phyloP scores from a whole-genome alignment of 2,888 invertebrate genomes.

The Tenthredo amoena region DNA sequence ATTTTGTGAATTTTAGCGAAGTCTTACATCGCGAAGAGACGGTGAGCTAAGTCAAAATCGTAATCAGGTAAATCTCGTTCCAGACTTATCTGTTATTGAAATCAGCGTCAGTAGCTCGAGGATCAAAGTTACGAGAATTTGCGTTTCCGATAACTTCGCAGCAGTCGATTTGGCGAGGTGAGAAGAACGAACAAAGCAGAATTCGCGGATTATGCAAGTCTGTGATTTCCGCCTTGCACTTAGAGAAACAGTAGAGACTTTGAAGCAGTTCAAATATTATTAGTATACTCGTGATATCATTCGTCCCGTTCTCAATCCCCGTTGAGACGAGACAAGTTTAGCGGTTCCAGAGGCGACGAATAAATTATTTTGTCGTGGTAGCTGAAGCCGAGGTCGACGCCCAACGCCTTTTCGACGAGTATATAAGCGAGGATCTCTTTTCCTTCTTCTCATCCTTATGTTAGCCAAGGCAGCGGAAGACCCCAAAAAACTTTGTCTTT shows the following conservation, averaged over 20 bases:
- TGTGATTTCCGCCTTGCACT: slow-evolving; percentile 13
- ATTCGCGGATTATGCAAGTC: slow-evolving; percentile 38
- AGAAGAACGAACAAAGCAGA: slow-evolving; percentile 41
- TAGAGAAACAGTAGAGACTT: neutral
- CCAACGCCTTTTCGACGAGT: slow-evolving; percentile 24
- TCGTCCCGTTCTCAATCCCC: slow-evolving; percentile 1
- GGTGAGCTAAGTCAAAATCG: neutral
- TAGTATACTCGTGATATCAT: slow-evolving; percentile 30
- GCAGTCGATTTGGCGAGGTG: slow-evolving; percentile 23
- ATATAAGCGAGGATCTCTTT: slow-evolving; percentile 30
- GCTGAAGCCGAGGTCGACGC: slow-evolving; percentile 1
- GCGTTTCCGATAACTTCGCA: slow-evolving; percentile 36
- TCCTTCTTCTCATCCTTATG: slow-evolving; percentile 3
- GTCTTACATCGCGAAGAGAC: neutral
- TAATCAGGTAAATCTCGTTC: slow-evolving; percentile 5
- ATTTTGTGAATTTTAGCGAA: neutral
- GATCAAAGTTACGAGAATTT: slow-evolving; percentile 7
- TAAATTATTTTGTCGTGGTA: slow-evolving; percentile 28
- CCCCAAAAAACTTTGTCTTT: slow-evolving; percentile 23
- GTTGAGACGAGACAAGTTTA: slow-evolving; percentile 6
- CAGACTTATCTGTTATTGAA: slow-evolving; percentile 43
- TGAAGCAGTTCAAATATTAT: slow-evolving; percentile 45
- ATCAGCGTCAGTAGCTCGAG: slow-evolving; percentile 33
- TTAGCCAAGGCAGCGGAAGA: neutral
- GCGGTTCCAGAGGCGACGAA: slow-evolving; percentile 22